Conservation (phyloP, 1,140 invertebrate species). For the Sinella curviseta region DNA sequence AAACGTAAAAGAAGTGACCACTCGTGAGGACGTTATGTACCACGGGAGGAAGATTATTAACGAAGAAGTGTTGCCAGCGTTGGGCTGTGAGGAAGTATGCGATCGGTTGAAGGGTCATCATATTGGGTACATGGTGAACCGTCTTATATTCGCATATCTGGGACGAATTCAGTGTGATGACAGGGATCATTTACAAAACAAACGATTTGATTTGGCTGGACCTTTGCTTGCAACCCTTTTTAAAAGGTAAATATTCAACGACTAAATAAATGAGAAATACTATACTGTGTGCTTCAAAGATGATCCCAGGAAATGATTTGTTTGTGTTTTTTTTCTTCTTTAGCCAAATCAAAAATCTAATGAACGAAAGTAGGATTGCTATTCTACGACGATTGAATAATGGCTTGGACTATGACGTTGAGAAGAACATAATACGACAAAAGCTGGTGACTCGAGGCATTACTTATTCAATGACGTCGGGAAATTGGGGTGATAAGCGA, state of each 20-base stretch:
- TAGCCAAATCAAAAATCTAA: constrained; percentile 8
- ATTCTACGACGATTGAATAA: constrained; percentile 98
- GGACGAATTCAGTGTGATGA: constrained; percentile 95
- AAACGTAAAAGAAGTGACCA: constrained; percentile 63
- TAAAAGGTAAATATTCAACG: constrained; percentile 63
- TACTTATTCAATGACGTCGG: constrained; percentile 93
- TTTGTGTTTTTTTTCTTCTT: background rate
- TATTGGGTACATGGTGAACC: constrained; percentile 96
- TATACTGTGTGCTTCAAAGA: background rate
- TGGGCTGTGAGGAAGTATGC: constrained; percentile 96
- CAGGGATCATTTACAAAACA: constrained; percentile 99
- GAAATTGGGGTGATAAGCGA: constrained; percentile 98
- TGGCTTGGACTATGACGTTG: constrained; percentile 93
- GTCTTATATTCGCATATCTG: constrained; percentile 84
- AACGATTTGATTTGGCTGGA: constrained; percentile 93
- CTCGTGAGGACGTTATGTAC: constrained; percentile 95
- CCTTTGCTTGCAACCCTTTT: constrained; percentile 93
- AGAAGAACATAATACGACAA: constrained; percentile 94
- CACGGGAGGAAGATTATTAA: constrained; percentile 97
- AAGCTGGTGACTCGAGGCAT: constrained; percentile 96
- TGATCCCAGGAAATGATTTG: background rate
- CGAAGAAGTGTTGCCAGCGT: constrained; percentile 98
- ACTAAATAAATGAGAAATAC: too few species aligned
- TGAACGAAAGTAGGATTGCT: constrained; percentile 76
- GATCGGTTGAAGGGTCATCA: constrained; percentile 99